A percentile compares a stretch with the other conserved stretches of the same genome.
Conservation (phyloP, 2,888 invertebrate species). For the Palloptera scutellata region DNA sequence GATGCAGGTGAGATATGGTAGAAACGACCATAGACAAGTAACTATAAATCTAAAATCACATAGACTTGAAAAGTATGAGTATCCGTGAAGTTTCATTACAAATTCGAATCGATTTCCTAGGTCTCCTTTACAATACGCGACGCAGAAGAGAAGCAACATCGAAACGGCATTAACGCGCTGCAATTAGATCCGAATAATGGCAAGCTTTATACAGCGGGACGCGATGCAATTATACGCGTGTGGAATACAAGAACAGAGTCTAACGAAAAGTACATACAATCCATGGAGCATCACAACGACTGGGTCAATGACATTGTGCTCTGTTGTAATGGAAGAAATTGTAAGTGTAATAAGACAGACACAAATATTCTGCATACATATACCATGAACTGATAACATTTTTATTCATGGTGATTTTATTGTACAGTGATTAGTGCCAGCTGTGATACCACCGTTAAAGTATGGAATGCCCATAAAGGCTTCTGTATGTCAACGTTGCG, state of each 20-base stretch:
- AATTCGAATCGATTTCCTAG: constrained; percentile 64
- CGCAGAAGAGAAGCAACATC: constrained; percentile 91
- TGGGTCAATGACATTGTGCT: constrained; percentile 99
- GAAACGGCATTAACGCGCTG: constrained; percentile 95
- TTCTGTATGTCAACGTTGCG: constrained; percentile 98
- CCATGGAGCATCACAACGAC: constrained; percentile 99
- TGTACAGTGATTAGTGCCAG: constrained; percentile 93
- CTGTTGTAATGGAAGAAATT: constrained; percentile 95
- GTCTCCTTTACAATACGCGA: constrained; percentile 98
- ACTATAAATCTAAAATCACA: too few species aligned
- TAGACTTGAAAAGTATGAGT: constrained; percentile 3
- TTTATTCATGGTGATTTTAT: neutral
- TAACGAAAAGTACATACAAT: constrained; percentile 84
- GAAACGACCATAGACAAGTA: neutral
- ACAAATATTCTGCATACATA: neutral
- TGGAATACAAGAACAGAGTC: constrained; percentile 76
- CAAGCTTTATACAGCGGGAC: constrained; percentile 87
- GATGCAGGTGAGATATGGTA: constrained; percentile 66
- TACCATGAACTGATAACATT: neutral
- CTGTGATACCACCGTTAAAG: constrained; percentile 98
- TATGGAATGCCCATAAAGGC: constrained; percentile 99
- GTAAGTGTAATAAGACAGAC: constrained; percentile 68
- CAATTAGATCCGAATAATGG: constrained; percentile 90
- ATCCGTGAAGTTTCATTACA: neutral
- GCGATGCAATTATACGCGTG: constrained; percentile 96